Conservation (phyloP, 2,797 vertebrate species). For the Parauchenoglanis punctatus region DNA sequence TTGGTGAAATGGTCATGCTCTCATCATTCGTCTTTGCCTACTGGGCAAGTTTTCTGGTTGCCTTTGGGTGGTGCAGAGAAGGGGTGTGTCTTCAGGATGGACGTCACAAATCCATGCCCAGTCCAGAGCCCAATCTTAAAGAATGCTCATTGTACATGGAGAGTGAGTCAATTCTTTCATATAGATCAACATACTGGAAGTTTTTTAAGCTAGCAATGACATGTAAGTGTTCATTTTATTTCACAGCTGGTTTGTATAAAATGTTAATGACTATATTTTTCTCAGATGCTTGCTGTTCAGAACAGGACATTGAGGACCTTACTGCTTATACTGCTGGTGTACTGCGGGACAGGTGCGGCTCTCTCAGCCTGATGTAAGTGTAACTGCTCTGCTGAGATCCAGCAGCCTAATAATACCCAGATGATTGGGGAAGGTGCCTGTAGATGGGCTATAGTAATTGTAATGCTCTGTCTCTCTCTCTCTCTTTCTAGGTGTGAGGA, state of each 20-base stretch:
- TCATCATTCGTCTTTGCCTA: constrained; percentile 59
- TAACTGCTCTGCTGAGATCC: not conserved
- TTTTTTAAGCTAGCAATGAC: too few relatives aligned
- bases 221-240: not conserved
- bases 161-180: constrained; percentile 69
- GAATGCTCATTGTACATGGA: constrained; percentile 75
- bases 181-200: not conserved
- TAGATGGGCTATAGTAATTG: not conserved
- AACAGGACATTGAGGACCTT: constrained; percentile 69
- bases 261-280: constrained; percentile 12
- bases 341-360: constrained; percentile 76
- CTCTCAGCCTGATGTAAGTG: constrained; percentile 71
- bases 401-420: not conserved
- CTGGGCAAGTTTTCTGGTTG: constrained; percentile 61
- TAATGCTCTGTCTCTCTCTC: not conserved
- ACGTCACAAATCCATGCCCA: constrained; percentile 73
- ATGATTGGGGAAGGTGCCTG: too few relatives aligned
- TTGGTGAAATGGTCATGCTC: constrained; percentile 67
- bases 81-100: constrained; percentile 76
- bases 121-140: constrained; percentile 72
- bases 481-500: constrained; percentile 75
- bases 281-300: constrained; percentile 75
- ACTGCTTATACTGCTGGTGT: constrained; percentile 58
- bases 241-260: not conserved
- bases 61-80: constrained; percentile 58